phyloP scores from a whole-genome alignment of 2,888 invertebrate species.

The Drosophila melanosoma region DNA sequence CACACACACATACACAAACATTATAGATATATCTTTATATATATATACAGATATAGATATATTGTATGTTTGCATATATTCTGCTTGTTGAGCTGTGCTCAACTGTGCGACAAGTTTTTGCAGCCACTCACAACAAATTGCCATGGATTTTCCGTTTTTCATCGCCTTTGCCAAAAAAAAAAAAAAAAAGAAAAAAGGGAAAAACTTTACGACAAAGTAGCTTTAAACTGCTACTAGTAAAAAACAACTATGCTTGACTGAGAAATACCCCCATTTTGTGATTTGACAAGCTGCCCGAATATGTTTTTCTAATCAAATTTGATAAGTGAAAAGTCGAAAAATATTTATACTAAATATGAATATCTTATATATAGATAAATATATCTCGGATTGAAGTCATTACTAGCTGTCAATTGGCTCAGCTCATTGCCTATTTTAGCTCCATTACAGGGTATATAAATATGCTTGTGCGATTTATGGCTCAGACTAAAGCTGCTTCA shows the following conservation, averaged over 20 bases:
- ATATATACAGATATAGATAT: constrained; percentile 6
- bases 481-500: neutral
- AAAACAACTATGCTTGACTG: neutral
- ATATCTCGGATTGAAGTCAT: neutral
- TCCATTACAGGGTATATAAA: neutral
- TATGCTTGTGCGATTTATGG: constrained; percentile 1
- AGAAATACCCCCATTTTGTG: constrained; percentile 2
- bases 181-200: neutral
- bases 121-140: constrained; percentile 67
- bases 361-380: neutral
- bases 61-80: constrained; percentile 15
- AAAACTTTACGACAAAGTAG: constrained; percentile 44
- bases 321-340: neutral
- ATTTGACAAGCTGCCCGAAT: neutral
- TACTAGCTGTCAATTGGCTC: neutral
- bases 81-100: constrained; percentile 60
- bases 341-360: neutral
- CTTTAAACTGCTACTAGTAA: constrained; percentile 27
- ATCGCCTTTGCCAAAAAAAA: constrained; percentile 26
- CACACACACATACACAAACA: neutral
- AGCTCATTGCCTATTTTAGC: neutral
- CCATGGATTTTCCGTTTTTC: constrained; percentile 73
- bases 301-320: neutral
- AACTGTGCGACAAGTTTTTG: constrained; percentile 75
- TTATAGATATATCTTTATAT: constrained; percentile 9